Conservation (phyloP, 23 tunicate species). For the Aplidium turbinatum region DNA sequence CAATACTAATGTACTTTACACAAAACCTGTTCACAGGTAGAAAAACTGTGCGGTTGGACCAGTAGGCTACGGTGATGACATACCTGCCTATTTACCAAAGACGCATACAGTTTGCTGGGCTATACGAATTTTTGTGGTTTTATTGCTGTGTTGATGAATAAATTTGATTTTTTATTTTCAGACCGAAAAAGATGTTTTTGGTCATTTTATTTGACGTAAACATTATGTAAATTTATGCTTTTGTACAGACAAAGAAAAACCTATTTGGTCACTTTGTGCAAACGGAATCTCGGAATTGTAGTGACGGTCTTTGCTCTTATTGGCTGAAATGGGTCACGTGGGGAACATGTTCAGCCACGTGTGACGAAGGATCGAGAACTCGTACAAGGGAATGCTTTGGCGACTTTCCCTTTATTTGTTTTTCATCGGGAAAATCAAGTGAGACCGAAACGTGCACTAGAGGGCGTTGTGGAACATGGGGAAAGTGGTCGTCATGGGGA, state of each 20-base stretch:
- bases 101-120: no score
- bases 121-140: no score
- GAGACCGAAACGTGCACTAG: conserved; percentile 44
- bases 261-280: conserved; percentile 20
- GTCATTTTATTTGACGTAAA: conserved; percentile 14
- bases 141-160: no score
- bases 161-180: conserved; percentile 1
- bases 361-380: conserved; percentile 52
- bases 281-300: conserved; percentile 34
- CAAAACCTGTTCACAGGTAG: no score
- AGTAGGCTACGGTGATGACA: no score
- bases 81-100: no score
- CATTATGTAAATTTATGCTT: no score
- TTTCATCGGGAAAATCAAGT: neutral
- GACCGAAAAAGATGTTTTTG: conserved; percentile 6
- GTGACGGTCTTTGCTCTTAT: conserved; percentile 43
- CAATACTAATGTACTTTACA: no score
- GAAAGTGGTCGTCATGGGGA: conserved; percentile 64
- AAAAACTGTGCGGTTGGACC: no score
- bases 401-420: conserved; percentile 58
- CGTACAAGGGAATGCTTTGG: conserved; percentile 65
- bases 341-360: conserved; percentile 59
- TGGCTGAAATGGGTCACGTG: conserved; percentile 79
- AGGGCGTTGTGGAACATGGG: conserved; percentile 72
- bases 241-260: conserved; percentile 1